These are phyloP conservation scores for Alitta virens DNA, from an alignment of 2,888 invertebrate species.

Conservation along the genomic window DNA sequence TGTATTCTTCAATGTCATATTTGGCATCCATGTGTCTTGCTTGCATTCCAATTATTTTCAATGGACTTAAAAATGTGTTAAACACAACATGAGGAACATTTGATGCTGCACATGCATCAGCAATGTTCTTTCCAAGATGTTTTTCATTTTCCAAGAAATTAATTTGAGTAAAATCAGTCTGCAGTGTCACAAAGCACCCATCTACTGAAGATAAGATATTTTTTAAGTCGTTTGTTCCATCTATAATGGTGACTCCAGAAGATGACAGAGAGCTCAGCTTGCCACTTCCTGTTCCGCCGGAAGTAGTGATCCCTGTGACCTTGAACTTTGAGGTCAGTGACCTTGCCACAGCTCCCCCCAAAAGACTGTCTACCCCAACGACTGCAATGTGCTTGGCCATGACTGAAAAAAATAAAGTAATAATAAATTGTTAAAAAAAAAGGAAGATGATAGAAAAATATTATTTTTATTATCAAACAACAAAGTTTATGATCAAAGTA, in stretches of 20 bases:
- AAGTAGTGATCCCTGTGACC: neutral
- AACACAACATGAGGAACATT: slow-evolving; percentile 41
- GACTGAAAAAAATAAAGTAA: too few relatives aligned
- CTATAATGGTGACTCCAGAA: neutral
- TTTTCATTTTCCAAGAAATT: slow-evolving; percentile 27
- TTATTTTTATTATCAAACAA: too few relatives aligned
- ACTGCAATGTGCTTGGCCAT: too few relatives aligned
- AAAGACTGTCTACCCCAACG: neutral
- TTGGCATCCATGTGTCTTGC: slow-evolving; percentile 48
- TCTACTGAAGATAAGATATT: slow-evolving; percentile 17
- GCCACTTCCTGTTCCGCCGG: too few relatives aligned
- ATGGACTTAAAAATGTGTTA: slow-evolving; percentile 45
- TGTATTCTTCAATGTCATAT: slow-evolving; percentile 39
- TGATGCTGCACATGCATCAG: slow-evolving; percentile 38
- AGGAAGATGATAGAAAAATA: too few relatives aligned
- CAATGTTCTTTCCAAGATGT: slow-evolving; percentile 40
- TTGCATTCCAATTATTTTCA: slow-evolving; percentile 37
- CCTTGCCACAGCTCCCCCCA: neutral
- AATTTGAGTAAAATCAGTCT: slow-evolving; percentile 22
- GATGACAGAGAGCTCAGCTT: neutral
- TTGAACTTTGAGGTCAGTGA: neutral
- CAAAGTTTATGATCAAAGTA: too few relatives aligned
- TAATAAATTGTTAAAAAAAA: too few relatives aligned
- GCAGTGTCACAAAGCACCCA: slow-evolving; percentile 44
- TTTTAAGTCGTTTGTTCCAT: neutral